These are phyloP conservation scores for Drosophila kurseongensis DNA, from an alignment of 1,140 invertebrate genomes.

Conservation along the genomic window DNA sequence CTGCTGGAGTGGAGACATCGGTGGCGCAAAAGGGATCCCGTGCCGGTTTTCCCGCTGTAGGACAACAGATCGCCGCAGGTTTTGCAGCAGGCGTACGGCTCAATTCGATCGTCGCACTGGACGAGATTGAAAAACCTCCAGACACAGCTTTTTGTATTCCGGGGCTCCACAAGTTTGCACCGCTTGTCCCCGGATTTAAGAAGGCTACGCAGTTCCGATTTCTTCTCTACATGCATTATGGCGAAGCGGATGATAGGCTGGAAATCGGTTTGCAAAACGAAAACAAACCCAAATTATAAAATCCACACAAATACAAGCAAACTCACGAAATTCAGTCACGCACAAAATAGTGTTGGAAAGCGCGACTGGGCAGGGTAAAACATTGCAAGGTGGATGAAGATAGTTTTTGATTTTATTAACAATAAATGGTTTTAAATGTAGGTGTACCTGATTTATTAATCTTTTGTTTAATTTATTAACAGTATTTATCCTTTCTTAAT, in stretches of 20 bases:
- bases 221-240: conserved; percentile 67
- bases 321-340: conserved; percentile 75
- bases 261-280: conserved; percentile 5
- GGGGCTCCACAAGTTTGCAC: conserved; percentile 65
- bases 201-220: conserved; percentile 60
- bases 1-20: conserved; percentile 60
- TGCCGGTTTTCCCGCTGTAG: conserved; percentile 70
- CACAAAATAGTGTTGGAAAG: conserved; percentile 70
- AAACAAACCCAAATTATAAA: conserved; percentile 40
- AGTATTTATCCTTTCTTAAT: no score
- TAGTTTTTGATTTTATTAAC: no score
- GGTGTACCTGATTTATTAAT: no score
- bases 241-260: conserved; percentile 1
- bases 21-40: conserved; percentile 69
- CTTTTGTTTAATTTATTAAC: no score
- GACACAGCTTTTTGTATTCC: conserved; percentile 71
- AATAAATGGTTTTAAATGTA: not conserved
- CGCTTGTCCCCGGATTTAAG: conserved; percentile 67
- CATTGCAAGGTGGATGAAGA: not conserved
- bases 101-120: conserved; percentile 63
- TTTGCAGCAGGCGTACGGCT: conserved; percentile 73
- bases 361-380: not conserved
- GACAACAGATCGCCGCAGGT: conserved; percentile 70
- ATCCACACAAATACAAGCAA: conserved; percentile 39
- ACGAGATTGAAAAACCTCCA: conserved; percentile 75